Evolutionary conservation across 2,797 vertebrate species (phyloP).

Genomic region (Rhinoraja longicauda): DNA sequence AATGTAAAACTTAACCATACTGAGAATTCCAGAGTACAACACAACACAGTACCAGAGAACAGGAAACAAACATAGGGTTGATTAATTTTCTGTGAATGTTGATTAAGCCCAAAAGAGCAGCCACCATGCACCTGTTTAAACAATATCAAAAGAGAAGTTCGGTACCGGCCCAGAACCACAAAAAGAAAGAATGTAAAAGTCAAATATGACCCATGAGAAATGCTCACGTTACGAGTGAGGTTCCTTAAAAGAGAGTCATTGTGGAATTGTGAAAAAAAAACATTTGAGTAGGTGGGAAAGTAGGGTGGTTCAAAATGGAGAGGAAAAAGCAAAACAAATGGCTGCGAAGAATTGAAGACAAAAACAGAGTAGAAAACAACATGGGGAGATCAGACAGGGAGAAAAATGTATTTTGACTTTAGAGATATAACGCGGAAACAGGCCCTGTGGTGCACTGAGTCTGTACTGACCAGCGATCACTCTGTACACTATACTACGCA

Average conservation of each 20-base stretch:
- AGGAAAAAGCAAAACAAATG: neutral
- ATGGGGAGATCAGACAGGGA: neutral
- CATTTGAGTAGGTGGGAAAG: neutral
- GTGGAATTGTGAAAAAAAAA: neutral
- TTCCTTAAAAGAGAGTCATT: neutral
- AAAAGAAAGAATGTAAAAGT: neutral
- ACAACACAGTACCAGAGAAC: neutral
- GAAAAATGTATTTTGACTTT: neutral
- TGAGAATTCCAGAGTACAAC: neutral
- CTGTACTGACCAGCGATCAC: too few relatives aligned
- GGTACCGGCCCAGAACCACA: neutral
- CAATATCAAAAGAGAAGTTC: neutral
- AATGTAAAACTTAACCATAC: neutral
- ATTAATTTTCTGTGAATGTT: neutral
- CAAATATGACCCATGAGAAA: neutral
- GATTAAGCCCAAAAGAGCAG: neutral
- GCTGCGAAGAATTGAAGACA: neutral
- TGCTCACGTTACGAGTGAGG: neutral
- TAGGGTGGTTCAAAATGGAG: neutral
- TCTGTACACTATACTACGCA: too few relatives aligned
- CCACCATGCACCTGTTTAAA: neutral
- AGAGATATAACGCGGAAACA: too few relatives aligned
- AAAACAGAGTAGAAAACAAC: neutral
- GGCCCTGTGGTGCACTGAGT: too few relatives aligned
- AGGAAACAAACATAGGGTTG: neutral